Evolutionary conservation across 2,113 vertebrate species (phyloP).

Genomic region (Nannospalax galili): DNA sequence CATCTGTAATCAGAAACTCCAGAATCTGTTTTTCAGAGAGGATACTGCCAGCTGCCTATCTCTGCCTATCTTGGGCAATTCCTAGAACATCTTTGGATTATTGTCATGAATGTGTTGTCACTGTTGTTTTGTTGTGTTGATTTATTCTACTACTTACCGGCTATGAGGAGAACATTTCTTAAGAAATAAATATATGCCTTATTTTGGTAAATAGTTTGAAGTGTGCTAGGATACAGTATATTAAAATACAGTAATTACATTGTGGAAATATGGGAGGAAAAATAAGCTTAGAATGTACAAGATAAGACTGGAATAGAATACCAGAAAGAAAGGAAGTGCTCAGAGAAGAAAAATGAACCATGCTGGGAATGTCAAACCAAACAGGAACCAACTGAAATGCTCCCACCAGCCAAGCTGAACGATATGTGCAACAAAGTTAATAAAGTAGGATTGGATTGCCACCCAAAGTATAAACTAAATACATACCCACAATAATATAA

Average conservation of each 20-base stretch:
- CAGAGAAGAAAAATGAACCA: not conserved
- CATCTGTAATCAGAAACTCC: not conserved
- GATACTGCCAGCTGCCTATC: not conserved
- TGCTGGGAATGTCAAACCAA: not conserved
- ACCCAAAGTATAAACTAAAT: conserved; percentile 16
- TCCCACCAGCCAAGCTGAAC: not conserved
- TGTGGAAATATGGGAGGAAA: not conserved
- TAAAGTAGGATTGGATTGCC: not conserved
- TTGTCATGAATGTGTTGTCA: not conserved
- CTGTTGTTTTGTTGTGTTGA: not conserved
- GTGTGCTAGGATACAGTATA: not conserved
- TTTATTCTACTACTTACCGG: conserved; percentile 28
- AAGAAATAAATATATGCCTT: conserved; percentile 4
- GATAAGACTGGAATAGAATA: not conserved
- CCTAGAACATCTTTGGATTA: not conserved
- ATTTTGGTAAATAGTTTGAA: conserved; percentile 18
- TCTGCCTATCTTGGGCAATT: conserved; percentile 1
- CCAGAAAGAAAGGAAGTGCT: not conserved
- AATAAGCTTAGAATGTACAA: not conserved
- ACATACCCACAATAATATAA: not conserved
- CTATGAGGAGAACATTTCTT: not conserved
- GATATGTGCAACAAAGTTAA: not conserved
- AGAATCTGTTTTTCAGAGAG: not conserved
- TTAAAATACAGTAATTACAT: not conserved
- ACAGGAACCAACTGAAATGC: not conserved